Conservation (phyloP, 2,888 invertebrate species). For the Diploptera punctata region DNA sequence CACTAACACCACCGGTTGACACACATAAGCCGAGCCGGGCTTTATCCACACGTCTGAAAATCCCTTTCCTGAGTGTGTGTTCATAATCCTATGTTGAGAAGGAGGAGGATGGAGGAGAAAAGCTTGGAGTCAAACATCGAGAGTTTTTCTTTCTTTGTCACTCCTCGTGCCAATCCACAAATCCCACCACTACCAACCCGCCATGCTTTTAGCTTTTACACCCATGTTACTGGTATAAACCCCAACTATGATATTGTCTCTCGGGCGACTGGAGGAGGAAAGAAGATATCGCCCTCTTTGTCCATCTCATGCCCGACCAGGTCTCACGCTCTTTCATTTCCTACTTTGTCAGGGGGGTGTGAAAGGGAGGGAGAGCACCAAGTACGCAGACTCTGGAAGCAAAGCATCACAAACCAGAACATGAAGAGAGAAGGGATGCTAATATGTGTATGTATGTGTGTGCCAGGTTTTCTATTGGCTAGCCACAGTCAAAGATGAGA, state of each 20-base stretch:
- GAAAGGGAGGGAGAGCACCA: not conserved
- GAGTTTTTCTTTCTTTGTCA: not conserved
- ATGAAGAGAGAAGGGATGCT: conserved; percentile 13
- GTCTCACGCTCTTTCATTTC: not conserved
- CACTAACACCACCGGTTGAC: not conserved
- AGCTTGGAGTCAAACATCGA: no score
- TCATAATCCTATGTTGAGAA: not conserved
- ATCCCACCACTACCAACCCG: conserved; percentile 20
- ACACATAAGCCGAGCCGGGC: not conserved
- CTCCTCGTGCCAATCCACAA: conserved; percentile 18
- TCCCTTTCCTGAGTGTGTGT: not conserved
- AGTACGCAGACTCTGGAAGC: conserved; percentile 23
- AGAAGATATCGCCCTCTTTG: not conserved
- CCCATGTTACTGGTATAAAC: conserved; percentile 23
- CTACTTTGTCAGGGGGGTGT: not conserved
- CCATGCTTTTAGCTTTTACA: conserved; percentile 31
- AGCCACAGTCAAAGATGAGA: conserved; percentile 31
- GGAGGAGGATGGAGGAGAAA: no score
- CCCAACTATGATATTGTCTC: conserved; percentile 25
- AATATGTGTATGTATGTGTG: not conserved
- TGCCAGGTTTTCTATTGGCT: conserved; percentile 29
- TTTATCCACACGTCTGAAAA: not conserved
- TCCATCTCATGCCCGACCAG: not conserved
- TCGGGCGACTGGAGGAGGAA: not conserved
- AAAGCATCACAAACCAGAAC: conserved; percentile 28